A percentile compares a stretch with the other conserved stretches of the same genome.
Conservation (phyloP, 1,140 invertebrate genomes). For the Caenorhabditis tropicalis region DNA sequence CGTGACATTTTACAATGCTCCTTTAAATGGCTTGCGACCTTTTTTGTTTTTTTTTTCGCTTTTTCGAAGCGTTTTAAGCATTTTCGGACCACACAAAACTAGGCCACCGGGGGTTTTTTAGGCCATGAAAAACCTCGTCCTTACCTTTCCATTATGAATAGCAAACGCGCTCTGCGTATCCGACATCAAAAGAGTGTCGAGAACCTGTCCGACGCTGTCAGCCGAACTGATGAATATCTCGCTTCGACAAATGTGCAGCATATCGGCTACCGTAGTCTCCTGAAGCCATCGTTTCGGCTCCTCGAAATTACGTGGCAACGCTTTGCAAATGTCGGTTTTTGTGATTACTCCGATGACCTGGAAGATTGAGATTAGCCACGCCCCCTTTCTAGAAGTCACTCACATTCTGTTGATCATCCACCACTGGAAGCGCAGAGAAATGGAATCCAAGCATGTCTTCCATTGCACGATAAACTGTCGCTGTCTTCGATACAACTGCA, state of each 20-base stretch:
- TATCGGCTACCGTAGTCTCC: slow-evolving; percentile 14
- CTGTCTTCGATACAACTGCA: background rate
- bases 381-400: background rate
- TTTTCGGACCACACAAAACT: too few species aligned
- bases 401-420: background rate
- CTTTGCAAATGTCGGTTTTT: slow-evolving; percentile 31
- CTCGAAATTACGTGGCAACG: background rate
- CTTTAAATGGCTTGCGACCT: too few species aligned
- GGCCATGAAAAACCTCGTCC: too few species aligned
- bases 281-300: slow-evolving; percentile 15
- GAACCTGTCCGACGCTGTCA: slow-evolving; percentile 19
- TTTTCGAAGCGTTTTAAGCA: too few species aligned
- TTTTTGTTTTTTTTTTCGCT: too few species aligned
- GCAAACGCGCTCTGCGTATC: slow-evolving; percentile 24
- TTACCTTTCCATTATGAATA: slow-evolving; percentile 27
- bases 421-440: slow-evolving; percentile 1
- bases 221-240: background rate
- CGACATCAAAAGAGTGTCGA: background rate
- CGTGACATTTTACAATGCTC: too few species aligned
- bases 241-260: background rate
- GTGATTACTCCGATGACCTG: slow-evolving; percentile 11
- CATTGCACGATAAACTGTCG: slow-evolving; percentile 7
- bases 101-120: too few species aligned
- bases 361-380: background rate
- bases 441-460: slow-evolving; percentile 21